Base-by-base conservation (phyloP, 2,888 invertebrate genomes). In the Globia sparganii region DNA sequence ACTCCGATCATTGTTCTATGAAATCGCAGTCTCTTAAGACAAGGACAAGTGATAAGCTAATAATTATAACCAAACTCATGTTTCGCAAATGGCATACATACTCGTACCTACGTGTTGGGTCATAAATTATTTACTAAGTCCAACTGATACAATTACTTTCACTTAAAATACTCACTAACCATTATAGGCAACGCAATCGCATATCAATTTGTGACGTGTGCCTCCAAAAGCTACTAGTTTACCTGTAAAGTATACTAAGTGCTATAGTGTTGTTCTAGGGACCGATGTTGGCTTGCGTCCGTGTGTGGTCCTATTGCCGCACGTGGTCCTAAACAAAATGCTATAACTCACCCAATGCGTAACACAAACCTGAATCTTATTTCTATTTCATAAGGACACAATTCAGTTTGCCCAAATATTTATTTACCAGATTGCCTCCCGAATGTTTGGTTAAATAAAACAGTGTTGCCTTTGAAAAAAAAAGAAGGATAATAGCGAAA, bases 201-300 rank as follows among this genome's bases (percentile, higher is more conserved):
- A 85, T 89, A 91, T 92, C 89, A 92, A 91, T 90, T 88, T 88
- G 76, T 91, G 91, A 93, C 92, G 92, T 93, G 91, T 91, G 91
- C 90, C 91, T 91, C 89, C 90, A 90, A 88, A 92, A 92, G 94
- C 94, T 95, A 94, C 95, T 94, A 94, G 94, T 95, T 94, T 95
- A 96, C 95, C 95, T 95, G 96, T 92, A 92, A 95, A 96, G 93
- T 95, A 94, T 94, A 95, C 95, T 95, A 95, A 96, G 94, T 95
- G 95, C 92, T 93, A 93, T 94, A 92, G 92, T 96, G 96, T 96
- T 96, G 94, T 96, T 95, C 94, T 94, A 94, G 91, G 94, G 94
- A 91, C 93, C 94, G 88, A 92, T 94, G 94, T 94, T 95, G 95
- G 95, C 95, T 94, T 90, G 91, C 92, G 92, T 90, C 92, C 94